A percentile compares a stretch with the other conserved stretches of the same genome.
phyloP scores from a whole-genome alignment of 2,797 vertebrate genomes.

The Diplodus sargus region DNA sequence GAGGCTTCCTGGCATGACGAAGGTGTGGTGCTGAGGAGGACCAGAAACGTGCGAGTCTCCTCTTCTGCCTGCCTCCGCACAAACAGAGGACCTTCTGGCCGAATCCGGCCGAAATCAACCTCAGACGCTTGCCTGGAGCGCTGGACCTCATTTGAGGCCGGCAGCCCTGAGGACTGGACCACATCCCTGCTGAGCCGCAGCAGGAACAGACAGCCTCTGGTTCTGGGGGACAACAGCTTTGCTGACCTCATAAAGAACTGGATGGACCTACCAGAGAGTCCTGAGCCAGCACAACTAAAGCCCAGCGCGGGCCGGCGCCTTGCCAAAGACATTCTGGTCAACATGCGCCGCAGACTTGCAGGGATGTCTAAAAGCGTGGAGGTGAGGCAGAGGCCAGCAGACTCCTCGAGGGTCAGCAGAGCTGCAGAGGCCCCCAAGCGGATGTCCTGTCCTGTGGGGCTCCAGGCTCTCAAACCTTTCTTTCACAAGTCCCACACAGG shows the following conservation, averaged over 20 bases:
- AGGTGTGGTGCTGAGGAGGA: constrained; percentile 85
- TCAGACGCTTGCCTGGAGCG: constrained; percentile 95
- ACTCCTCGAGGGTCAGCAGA: constrained; percentile 55
- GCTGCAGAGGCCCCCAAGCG: constrained; percentile 84
- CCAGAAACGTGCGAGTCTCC: constrained; percentile 86
- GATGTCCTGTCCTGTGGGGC: constrained; percentile 91
- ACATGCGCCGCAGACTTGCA: constrained; percentile 90
- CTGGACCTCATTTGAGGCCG: constrained; percentile 90
- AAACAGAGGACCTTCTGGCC: constrained; percentile 72
- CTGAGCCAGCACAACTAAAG: constrained; percentile 82
- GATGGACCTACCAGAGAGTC: constrained; percentile 96
- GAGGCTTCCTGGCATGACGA: constrained; percentile 95
- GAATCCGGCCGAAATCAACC: constrained; percentile 92
- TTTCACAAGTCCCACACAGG: constrained; percentile 94
- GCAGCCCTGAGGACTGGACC: constrained; percentile 92
- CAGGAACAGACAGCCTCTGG: constrained; percentile 94
- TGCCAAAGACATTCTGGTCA: constrained; percentile 92
- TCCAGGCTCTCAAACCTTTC: constrained; percentile 87
- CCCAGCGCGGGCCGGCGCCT: constrained; percentile 84
- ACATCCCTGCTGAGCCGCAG: constrained; percentile 92
- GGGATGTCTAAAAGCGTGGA: constrained; percentile 87
- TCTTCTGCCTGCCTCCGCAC: constrained; percentile 88
- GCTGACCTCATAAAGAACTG: constrained; percentile 98
- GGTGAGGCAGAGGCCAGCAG: constrained; percentile 64
- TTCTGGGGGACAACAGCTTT: constrained; percentile 98